Evolutionary conservation across 2,797 vertebrate genomes (phyloP), one percentile per base, ranked within the genome.

Genomic region (Characodon lateralis): DNA sequence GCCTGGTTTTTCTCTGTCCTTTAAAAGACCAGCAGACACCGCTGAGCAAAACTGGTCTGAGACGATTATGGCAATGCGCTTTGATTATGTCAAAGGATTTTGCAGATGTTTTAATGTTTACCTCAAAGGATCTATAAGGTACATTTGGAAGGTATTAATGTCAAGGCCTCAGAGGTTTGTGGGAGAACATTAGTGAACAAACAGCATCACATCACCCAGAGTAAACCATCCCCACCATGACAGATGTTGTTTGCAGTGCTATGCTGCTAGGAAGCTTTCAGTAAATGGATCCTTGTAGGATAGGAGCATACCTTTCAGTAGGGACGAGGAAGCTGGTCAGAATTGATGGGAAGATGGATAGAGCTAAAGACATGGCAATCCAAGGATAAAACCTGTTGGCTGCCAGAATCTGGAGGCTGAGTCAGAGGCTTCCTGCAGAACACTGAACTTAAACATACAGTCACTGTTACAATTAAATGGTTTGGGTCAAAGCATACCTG

Each of bases 61-160:
- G 24, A 69, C 5, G 22, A 69, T 26, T 61, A 46, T 50, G 76
- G 74, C 72, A 69, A 31, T 10, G 74, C 88, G 72, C 68, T 90
- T 78, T 85, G 87, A 91, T 87, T 88, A 88, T 86, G 82, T 83
- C 78, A 71, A 68, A 79, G 72, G 84, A 91, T 87, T 81, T 77
- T 66, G 84, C 72, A 72, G 69, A 84, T 58, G 84, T 79, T 84
- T 89, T 79, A 86, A 66, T 53, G 56, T 78, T 79, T 74, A 68
- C 43, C 80, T 82, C 75, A 26, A 74, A 76, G 61, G 63, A 56
- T 58, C 48, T 24, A 46, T 68, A 75, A 73, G 58, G 3, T 59
- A 28, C 26, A 9, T 28, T 59, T 12, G 12, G 28, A 12, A 59
- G 24, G 24, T 12, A 26, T 46, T 48, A 46, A 46, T 69, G 2